Conservation (phyloP, 1,140 invertebrate species). For the Acyrthosiphon pisum region DNA sequence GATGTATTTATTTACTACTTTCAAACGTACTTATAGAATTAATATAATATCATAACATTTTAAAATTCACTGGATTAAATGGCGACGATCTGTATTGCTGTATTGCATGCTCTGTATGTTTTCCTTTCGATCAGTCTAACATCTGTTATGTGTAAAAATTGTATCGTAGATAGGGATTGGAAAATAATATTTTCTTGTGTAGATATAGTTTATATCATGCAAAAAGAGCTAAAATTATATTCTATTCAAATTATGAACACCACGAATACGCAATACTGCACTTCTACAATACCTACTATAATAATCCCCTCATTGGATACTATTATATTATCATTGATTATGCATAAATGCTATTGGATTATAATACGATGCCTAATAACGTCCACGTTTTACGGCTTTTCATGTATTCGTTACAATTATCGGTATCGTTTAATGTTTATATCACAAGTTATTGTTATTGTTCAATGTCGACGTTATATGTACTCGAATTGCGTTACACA, state of each 20-base stretch:
- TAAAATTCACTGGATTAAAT: not conserved
- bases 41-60: not conserved
- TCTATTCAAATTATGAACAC: not conserved
- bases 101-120: not conserved
- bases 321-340: not conserved
- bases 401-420: not conserved
- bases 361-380: not conserved
- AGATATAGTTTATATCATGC: not conserved
- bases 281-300: not conserved
- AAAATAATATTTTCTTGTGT: not conserved
- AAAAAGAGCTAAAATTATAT: not conserved
- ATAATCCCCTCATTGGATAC: not conserved
- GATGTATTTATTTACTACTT: not conserved
- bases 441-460: conserved; percentile 16
- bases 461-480: not conserved
- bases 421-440: not conserved
- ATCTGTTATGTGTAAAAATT: too few species aligned
- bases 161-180: not conserved
- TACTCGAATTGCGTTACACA: not conserved
- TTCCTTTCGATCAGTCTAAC: not conserved
- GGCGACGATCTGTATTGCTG: too few species aligned
- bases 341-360: not conserved
- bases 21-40: not conserved
- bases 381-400: not conserved
- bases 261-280: not conserved